Percentiles rank a stretch among this genome's conserved stretches.
Conservation (phyloP, 2,888 invertebrate genomes). For the Chesias legatella region DNA sequence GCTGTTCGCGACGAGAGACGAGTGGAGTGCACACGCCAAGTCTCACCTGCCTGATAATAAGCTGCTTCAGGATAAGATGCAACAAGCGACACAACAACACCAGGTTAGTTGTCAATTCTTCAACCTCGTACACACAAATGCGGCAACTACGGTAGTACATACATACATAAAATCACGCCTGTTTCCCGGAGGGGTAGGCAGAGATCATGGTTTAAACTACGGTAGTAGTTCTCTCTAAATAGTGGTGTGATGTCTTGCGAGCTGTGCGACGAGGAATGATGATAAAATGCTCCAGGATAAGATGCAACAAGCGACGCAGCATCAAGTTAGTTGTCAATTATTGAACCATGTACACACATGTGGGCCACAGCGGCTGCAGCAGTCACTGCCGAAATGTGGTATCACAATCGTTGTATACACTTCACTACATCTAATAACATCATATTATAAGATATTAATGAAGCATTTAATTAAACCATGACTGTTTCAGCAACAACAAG, state of each 20-base stretch:
- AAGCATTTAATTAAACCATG: too few relatives aligned
- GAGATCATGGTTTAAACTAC: too few relatives aligned
- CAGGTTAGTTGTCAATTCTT: constrained; percentile 42
- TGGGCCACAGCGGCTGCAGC: constrained; percentile 69
- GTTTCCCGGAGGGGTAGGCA: too few relatives aligned
- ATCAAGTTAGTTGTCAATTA: constrained; percentile 47
- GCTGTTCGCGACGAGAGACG: constrained; percentile 86
- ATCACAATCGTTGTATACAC: too few relatives aligned
- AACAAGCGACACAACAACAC: constrained; percentile 69
- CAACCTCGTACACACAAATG: constrained; percentile 72
- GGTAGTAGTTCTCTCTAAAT: constrained; percentile 71
- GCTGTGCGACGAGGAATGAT: constrained; percentile 84
- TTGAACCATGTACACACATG: constrained; percentile 70
- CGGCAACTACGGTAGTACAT: constrained; percentile 69
- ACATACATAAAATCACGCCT: too few relatives aligned
- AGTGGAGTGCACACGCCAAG: constrained; percentile 88
- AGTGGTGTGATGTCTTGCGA: constrained; percentile 87
- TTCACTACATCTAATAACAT: too few relatives aligned
- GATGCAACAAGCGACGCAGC: constrained; percentile 70
- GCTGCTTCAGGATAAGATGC: constrained; percentile 70
- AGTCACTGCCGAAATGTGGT: too few relatives aligned
- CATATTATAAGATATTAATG: too few relatives aligned
- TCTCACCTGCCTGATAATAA: constrained; percentile 82
- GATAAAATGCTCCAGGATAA: constrained; percentile 70
- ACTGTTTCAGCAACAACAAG: constrained; percentile 70